Evolutionary conservation across 2,888 invertebrate genomes (phyloP).

Genomic region (Ceramica pisi): DNA sequence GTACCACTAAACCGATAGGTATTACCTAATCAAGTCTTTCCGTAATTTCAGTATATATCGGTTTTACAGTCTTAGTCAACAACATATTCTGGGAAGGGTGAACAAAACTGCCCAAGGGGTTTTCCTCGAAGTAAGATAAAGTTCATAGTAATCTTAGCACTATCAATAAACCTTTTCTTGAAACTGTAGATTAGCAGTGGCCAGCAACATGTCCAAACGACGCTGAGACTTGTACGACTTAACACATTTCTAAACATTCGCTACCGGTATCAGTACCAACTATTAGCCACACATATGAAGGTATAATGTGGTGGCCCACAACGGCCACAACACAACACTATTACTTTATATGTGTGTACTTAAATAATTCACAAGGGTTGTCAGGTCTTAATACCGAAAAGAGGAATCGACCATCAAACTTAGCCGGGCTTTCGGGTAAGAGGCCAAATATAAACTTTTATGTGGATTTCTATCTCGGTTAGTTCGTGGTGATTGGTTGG

Average conservation of each 20-base stretch:
- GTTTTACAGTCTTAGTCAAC: background rate
- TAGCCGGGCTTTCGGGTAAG: background rate
- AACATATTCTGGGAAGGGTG: background rate
- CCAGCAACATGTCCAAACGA: slow-evolving; percentile 25
- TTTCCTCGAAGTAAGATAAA: slow-evolving; percentile 5
- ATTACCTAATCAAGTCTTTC: background rate
- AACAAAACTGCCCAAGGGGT: background rate
- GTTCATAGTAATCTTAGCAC: background rate
- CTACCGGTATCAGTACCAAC: slow-evolving; percentile 43
- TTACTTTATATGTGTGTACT: background rate
- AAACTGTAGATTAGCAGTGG: slow-evolving; percentile 17
- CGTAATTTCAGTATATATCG: slow-evolving; percentile 1
- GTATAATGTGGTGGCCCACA: too few relatives aligned
- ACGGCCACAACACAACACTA: too few relatives aligned
- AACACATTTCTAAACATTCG: slow-evolving; percentile 44
- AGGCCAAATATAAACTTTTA: background rate
- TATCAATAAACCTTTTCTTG: background rate
- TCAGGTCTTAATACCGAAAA: background rate
- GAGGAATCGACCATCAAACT: background rate
- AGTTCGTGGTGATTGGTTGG: background rate
- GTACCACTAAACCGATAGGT: too few relatives aligned
- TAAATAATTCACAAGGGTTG: slow-evolving; percentile 20
- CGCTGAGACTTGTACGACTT: slow-evolving; percentile 24
- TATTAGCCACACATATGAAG: too few relatives aligned
- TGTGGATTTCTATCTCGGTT: background rate